Evolutionary conservation across 2,888 invertebrate species (phyloP).

Genomic region (Melikaiella ostensackeni): DNA sequence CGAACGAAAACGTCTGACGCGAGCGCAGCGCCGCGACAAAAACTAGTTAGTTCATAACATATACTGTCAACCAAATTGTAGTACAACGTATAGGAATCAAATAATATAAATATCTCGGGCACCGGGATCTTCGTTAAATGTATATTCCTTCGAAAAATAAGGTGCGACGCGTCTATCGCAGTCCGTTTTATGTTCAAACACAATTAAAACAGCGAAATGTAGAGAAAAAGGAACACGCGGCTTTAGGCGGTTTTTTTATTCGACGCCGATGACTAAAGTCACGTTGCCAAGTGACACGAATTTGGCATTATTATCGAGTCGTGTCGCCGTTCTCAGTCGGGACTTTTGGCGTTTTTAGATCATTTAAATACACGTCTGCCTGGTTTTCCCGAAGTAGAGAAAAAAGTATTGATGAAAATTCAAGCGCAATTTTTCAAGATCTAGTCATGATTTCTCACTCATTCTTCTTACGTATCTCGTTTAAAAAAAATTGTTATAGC

Average conservation of each 20-base stretch:
- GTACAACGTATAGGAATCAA: conserved; percentile 66
- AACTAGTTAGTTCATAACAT: conserved; percentile 63
- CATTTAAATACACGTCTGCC: conserved; percentile 7
- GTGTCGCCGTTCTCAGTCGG: conserved; percentile 31
- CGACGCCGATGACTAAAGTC: not conserved
- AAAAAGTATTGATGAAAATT: conserved; percentile 34
- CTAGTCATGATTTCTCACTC: conserved; percentile 35
- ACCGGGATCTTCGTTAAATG: conserved; percentile 30
- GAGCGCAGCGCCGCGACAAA: conserved; percentile 63
- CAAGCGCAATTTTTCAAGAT: conserved; percentile 34
- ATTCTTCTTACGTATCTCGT: conserved; percentile 19
- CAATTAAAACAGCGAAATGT: not conserved
- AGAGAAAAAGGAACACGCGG: not conserved
- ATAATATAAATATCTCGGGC: conserved; percentile 45
- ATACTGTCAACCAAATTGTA: conserved; percentile 73
- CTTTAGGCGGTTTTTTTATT: not conserved
- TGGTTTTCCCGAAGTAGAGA: not conserved
- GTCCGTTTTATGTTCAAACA: conserved; percentile 18
- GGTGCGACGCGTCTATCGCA: conserved; percentile 6
- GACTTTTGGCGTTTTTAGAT: not conserved
- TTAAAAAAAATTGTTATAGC: not conserved
- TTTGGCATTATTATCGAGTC: conserved; percentile 13
- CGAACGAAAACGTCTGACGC: conserved; percentile 41
- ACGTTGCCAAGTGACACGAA: not conserved
- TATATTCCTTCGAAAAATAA: conserved; percentile 23